Conservation (phyloP, 2,888 invertebrate genomes). For the Tethea ocularis region DNA sequence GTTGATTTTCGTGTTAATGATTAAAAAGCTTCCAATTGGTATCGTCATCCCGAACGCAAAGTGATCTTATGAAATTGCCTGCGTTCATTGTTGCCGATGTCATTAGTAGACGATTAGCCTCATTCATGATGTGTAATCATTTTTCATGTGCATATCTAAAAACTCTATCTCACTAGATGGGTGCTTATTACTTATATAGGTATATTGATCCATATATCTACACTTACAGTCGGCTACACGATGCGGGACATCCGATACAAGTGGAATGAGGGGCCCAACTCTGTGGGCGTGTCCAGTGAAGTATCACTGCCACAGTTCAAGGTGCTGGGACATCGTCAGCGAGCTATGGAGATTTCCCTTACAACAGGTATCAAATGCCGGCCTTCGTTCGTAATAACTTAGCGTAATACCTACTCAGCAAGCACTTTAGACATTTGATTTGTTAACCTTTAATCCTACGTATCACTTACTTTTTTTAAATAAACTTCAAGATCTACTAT, state of each 20-base stretch:
- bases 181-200: too few relatives aligned
- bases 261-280: constrained; percentile 97
- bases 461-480: too few relatives aligned
- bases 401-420: too few relatives aligned
- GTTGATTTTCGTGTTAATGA: too few relatives aligned
- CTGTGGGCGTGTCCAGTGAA: constrained; percentile 96
- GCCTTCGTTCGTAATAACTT: not conserved
- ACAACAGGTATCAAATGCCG: constrained; percentile 90
- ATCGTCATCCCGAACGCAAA: not conserved
- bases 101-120: too few relatives aligned
- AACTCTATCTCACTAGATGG: constrained; percentile 82
- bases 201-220: constrained; percentile 78
- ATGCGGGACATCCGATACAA: constrained; percentile 98
- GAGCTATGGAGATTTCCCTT: constrained; percentile 96
- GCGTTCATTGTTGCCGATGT: constrained; percentile 55
- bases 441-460: too few relatives aligned
- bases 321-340: constrained; percentile 96
- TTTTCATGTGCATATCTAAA: constrained; percentile 37
- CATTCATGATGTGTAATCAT: not conserved
- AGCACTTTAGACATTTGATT: too few relatives aligned
- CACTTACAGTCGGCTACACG: constrained; percentile 96
- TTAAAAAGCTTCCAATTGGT: not conserved
- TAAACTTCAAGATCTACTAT: too few relatives aligned
- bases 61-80: not conserved
- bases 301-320: constrained; percentile 98